phyloP scores from a whole-genome alignment of 2,113 vertebrate species.

The Pithys albifrons region DNA sequence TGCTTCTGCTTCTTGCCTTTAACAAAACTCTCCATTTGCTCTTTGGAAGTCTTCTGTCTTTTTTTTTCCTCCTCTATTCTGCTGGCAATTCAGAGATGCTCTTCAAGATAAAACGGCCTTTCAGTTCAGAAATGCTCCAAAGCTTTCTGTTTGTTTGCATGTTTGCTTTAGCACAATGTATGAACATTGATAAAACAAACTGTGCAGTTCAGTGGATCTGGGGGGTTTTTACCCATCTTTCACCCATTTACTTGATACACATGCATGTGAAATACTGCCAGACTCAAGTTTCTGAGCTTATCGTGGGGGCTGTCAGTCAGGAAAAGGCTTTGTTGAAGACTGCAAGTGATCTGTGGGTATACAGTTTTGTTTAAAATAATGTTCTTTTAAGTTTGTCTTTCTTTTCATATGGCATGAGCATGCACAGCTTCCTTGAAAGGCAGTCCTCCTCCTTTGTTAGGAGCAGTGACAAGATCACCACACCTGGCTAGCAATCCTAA shows the following conservation, averaged over 20 bases:
- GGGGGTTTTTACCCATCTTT: neutral
- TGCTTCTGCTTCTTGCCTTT: neutral
- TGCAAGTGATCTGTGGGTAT: conserved; percentile 46
- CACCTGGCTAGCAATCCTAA: conserved; percentile 13
- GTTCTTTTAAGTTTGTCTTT: conserved; percentile 46
- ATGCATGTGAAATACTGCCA: conserved; percentile 44
- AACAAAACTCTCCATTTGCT: neutral
- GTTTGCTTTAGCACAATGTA: conserved; percentile 55
- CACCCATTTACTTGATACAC: conserved; percentile 32
- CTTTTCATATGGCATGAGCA: neutral
- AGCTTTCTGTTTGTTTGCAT: conserved; percentile 33
- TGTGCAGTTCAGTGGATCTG: neutral
- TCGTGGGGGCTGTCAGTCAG: conserved; percentile 52
- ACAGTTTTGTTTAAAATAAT: conserved; percentile 31
- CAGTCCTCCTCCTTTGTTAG: conserved; percentile 4
- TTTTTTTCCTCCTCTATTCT: neutral
- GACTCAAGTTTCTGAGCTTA: conserved; percentile 56
- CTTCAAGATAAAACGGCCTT: conserved; percentile 53
- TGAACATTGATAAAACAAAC: conserved; percentile 57
- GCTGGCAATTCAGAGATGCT: conserved; percentile 17
- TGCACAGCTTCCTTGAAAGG: conserved; percentile 34
- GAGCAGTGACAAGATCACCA: conserved; percentile 1
- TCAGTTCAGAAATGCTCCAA: conserved; percentile 23
- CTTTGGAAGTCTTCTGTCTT: neutral
- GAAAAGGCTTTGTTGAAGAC: conserved; percentile 61